Conservation (phyloP, 2,888 invertebrate species). For the Cheilosia impressa region DNA sequence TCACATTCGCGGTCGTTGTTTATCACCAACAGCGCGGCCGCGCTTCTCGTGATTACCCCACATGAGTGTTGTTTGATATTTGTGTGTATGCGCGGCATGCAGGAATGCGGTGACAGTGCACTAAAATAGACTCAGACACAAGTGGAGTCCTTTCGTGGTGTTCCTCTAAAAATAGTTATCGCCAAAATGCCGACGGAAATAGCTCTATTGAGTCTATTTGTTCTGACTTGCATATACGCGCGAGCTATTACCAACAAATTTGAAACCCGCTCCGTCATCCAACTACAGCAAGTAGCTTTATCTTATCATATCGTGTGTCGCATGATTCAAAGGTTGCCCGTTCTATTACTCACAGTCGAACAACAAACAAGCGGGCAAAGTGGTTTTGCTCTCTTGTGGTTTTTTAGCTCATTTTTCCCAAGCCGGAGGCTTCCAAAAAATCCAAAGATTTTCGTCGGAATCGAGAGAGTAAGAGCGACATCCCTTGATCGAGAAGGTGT, state of each 20-base stretch:
- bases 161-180: conserved; percentile 53
- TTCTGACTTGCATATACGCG: conserved; percentile 20
- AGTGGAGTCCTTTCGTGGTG: conserved; percentile 72
- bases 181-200: conserved; percentile 56
- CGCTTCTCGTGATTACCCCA: conserved; percentile 62
- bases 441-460: conserved; percentile 20
- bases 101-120: conserved; percentile 54
- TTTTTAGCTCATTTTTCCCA: background rate
- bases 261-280: conserved; percentile 36
- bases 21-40: conserved; percentile 52
- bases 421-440: conserved; percentile 3
- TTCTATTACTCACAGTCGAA: conserved; percentile 37
- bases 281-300: conserved; percentile 7
- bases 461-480: conserved; percentile 26
- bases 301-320: conserved; percentile 70
- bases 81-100: conserved; percentile 3
- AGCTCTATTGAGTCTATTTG: conserved; percentile 34
- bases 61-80: conserved; percentile 35
- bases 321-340: conserved; percentile 40
- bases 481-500: conserved; percentile 44
- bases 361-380: background rate
- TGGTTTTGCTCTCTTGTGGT: conserved; percentile 7
- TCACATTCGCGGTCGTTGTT: conserved; percentile 74
- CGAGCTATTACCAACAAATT: background rate
- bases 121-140: conserved; percentile 68